phyloP scores from a whole-genome alignment of 2,797 vertebrate species.

The Enteromius mattozi region DNA sequence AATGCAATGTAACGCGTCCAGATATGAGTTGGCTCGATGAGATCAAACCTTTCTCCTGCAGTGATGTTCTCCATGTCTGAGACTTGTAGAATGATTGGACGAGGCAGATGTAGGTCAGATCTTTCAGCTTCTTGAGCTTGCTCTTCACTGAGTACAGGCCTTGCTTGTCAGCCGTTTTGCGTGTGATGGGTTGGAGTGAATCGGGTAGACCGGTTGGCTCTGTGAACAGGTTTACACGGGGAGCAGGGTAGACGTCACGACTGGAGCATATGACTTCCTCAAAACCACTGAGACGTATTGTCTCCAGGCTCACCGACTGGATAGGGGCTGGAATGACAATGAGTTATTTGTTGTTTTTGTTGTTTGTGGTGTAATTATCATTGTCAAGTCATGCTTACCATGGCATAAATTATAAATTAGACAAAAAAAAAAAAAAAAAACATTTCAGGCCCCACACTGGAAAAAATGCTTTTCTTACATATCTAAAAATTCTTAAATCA shows the following conservation, averaged over 20 bases:
- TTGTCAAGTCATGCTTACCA: background rate
- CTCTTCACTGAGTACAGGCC: constrained; percentile 76
- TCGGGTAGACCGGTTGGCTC: constrained; percentile 68
- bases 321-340: constrained; percentile 74
- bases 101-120: constrained; percentile 78
- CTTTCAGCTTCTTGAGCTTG: constrained; percentile 66
- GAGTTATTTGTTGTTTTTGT: background rate
- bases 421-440: too few relatives aligned
- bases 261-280: constrained; percentile 78
- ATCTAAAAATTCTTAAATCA: too few relatives aligned
- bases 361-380: background rate
- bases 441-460: too few relatives aligned
- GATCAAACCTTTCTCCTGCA: constrained; percentile 73
- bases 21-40: background rate
- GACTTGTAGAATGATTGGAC: constrained; percentile 68
- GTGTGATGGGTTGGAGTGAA: constrained; percentile 68
- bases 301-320: constrained; percentile 66
- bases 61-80: constrained; percentile 71
- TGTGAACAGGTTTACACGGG: constrained; percentile 73
- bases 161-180: constrained; percentile 61
- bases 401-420: background rate
- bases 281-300: constrained; percentile 73
- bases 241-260: constrained; percentile 72
- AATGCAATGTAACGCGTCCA: constrained; percentile 17
- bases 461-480: too few relatives aligned